Evolutionary conservation across 2,888 invertebrate species (phyloP).

Genomic region (Trichacis sp.): DNA sequence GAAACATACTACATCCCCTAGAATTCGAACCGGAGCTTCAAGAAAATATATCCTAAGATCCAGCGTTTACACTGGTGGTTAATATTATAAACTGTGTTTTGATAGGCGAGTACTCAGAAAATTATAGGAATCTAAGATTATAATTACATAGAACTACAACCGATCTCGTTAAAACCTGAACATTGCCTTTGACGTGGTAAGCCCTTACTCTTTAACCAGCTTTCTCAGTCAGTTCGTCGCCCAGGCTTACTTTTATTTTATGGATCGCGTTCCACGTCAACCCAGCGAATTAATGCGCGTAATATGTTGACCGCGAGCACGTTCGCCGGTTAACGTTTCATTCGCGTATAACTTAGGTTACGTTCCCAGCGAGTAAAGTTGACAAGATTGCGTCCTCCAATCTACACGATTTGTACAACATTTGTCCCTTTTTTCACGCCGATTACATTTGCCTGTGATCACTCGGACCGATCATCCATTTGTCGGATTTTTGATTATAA

Average conservation of each 20-base stretch:
- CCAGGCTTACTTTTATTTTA: slow-evolving; percentile 32
- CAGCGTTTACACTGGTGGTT: slow-evolving; percentile 32
- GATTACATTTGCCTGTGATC: slow-evolving; percentile 25
- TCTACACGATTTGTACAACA: slow-evolving; percentile 25
- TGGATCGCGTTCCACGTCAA: slow-evolving; percentile 62
- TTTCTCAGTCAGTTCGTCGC: slow-evolving; percentile 10
- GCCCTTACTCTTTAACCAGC: background rate
- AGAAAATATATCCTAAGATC: too few species aligned
- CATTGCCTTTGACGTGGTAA: slow-evolving; percentile 15
- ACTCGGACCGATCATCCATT: slow-evolving; percentile 25
- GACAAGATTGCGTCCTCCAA: slow-evolving; percentile 33
- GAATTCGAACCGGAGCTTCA: too few species aligned
- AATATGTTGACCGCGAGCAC: slow-evolving; percentile 64
- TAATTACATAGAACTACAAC: slow-evolving; percentile 60
- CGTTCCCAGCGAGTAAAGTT: slow-evolving; percentile 37
- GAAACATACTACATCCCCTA: too few species aligned
- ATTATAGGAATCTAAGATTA: slow-evolving; percentile 64
- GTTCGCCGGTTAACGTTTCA: slow-evolving; percentile 61
- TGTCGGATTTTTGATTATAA: slow-evolving; percentile 62
- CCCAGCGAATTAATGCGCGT: slow-evolving; percentile 64
- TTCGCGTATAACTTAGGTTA: slow-evolving; percentile 58
- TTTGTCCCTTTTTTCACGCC: slow-evolving; percentile 28
- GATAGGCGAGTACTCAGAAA: slow-evolving; percentile 52
- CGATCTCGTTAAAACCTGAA: slow-evolving; percentile 28
- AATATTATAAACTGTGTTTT: slow-evolving; percentile 61